Conservation (phyloP, 1,140 invertebrate genomes). For the Anthonomus grandis region DNA sequence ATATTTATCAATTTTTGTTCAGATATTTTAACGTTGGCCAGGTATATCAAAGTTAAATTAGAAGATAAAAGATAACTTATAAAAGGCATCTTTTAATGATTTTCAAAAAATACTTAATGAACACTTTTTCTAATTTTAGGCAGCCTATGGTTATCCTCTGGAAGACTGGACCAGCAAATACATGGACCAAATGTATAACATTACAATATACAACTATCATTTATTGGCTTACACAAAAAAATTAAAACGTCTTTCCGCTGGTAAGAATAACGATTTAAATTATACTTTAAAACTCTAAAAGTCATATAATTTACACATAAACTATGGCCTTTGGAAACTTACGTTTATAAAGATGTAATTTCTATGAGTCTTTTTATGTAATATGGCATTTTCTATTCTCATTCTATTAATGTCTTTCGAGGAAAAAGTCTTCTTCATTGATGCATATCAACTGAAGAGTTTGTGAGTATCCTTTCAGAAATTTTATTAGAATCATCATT, state of each 20-base stretch:
- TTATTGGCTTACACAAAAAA: constrained; percentile 20
- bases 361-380: background rate
- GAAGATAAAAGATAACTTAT: background rate
- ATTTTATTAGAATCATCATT: too few species aligned
- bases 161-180: constrained; percentile 24
- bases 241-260: constrained; percentile 24
- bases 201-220: constrained; percentile 19
- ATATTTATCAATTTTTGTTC: too few species aligned
- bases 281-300: background rate
- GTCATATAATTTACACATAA: background rate
- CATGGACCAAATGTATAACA: constrained; percentile 17
- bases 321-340: background rate
- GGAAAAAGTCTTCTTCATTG: too few species aligned
- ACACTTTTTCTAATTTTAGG: constrained; percentile 15
- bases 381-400: too few species aligned
- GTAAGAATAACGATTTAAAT: constrained; percentile 9
- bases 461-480: too few species aligned
- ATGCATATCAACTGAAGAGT: too few species aligned
- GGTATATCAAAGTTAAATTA: background rate
- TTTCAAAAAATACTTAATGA: background rate
- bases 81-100: background rate
- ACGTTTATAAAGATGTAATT: background rate
- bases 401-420: too few species aligned
- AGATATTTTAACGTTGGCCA: background rate
- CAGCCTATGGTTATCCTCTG: constrained; percentile 27